A percentile compares a stretch with the other conserved stretches of the same genome.
Conservation (phyloP, 1,140 invertebrate species). For the Neodiprion fabricii region DNA sequence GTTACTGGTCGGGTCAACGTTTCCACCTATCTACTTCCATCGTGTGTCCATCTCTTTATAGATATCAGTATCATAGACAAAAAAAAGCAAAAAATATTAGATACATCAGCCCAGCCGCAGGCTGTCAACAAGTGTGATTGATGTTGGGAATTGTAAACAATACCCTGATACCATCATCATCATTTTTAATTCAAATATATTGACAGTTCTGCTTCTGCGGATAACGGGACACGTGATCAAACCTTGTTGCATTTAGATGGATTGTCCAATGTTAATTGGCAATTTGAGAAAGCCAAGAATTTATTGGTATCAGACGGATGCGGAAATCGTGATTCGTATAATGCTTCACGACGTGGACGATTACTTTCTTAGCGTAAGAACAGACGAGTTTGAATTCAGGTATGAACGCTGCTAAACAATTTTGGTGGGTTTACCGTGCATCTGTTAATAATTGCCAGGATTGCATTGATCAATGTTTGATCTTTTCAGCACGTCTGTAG, state of each 20-base stretch:
- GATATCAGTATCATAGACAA: too few species aligned
- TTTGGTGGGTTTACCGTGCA: constrained; percentile 6
- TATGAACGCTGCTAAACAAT: constrained; percentile 28
- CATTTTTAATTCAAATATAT: too few species aligned
- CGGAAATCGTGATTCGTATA: constrained; percentile 42
- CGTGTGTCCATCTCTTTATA: too few species aligned
- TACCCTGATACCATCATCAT: too few species aligned
- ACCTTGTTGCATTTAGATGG: constrained; percentile 4
- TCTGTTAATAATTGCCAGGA: constrained; percentile 1
- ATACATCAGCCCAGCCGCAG: too few species aligned
- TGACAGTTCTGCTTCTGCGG: too few species aligned
- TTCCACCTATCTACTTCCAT: too few species aligned
- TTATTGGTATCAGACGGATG: constrained; percentile 53
- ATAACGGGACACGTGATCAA: too few species aligned
- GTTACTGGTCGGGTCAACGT: too few species aligned
- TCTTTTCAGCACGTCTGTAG: constrained; percentile 43
- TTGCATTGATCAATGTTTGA: constrained; percentile 11
- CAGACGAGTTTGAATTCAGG: constrained; percentile 49
- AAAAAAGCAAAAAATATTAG: too few species aligned
- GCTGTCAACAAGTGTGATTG: too few species aligned
- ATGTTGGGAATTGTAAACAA: too few species aligned
- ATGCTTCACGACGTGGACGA: constrained; percentile 45
- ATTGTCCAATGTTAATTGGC: constrained; percentile 33
- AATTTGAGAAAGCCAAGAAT: constrained; percentile 39
- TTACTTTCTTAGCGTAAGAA: constrained; percentile 43